Evolutionary conservation across 2,888 invertebrate genomes (phyloP), one percentile per base, ranked within the genome.

Genomic region (Theretra japonica): DNA sequence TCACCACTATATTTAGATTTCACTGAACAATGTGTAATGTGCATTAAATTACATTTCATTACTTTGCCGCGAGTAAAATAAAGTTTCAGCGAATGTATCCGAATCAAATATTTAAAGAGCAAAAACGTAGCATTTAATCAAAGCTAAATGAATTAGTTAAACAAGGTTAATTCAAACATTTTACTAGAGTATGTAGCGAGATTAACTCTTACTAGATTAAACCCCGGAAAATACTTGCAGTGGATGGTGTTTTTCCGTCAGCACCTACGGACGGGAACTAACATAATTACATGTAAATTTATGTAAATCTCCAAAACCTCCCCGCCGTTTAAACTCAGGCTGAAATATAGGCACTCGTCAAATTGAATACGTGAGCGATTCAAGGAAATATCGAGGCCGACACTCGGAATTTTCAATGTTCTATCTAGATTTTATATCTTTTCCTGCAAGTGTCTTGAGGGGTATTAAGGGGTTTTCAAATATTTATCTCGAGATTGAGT

Each of bases 281-380:
- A 74, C 79, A 77, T 85, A 85, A 88, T 87, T 82, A 77, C 77
- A 86, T 86, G 86, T 83, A 87, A 86, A 87, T 78, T 83, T 80
- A 88, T 87, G 88, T 81, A 86, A 86, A 88, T 87, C 83, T 79
- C 72, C 74, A 77, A 81, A 80, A 77, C 76, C 77, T 57, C 75
- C 53, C 75, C 76, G 73, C 76, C 79, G 79, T 72, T 75, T 74
- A 73, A 74, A 70, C 73, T 68, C 25, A 62, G n/a, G 73, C 73
- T 74, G 75, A 76, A 79, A 77, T 78, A 78, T 79, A 79, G 79
- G 76, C 76, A 72, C 70, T 75, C 76, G 77, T 77, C 83, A 79
- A 82, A 83, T 82, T 83, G 79, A 82, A 84, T 80, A 80, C 78
- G 79, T 79, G 81, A 79, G 75, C 73, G 73, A 73, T 76, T 72